Evolutionary conservation across 2,888 invertebrate genomes (phyloP).

Genomic region (Oscheius myriophilus): DNA sequence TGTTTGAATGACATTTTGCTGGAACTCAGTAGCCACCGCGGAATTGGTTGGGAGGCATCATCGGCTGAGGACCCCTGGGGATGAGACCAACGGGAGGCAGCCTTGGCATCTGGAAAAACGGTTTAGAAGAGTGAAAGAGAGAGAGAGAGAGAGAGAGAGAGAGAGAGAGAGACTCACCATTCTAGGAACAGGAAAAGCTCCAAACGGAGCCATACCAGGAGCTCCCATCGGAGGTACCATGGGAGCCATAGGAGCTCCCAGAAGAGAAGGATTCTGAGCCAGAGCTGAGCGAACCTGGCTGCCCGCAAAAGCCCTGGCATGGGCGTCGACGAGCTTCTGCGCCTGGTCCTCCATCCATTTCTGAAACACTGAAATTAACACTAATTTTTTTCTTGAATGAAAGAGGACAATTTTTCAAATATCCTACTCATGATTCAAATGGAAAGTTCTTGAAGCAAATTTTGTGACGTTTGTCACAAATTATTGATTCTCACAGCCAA

Average conservation of each 20-base stretch:
- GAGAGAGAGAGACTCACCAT: constrained; percentile 30
- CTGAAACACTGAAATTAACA: too few relatives aligned
- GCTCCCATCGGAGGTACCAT: constrained; percentile 14
- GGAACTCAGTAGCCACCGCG: constrained; percentile 18
- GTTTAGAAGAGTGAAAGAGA: too few relatives aligned
- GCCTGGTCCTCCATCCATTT: constrained; percentile 99
- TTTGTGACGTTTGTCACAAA: too few relatives aligned
- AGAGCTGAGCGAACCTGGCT: constrained; percentile 29
- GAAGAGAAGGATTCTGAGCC: constrained; percentile 28
- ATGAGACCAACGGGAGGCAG: constrained; percentile 16
- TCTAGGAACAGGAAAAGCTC: constrained; percentile 40
- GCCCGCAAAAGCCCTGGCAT: constrained; percentile 64
- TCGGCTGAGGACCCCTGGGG: constrained; percentile 25
- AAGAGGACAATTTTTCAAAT: too few relatives aligned
- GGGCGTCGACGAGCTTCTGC: constrained; percentile 90
- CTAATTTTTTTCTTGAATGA: too few relatives aligned
- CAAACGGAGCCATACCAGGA: constrained; percentile 14
- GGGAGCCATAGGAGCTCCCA: constrained; percentile 38
- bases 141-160: too few relatives aligned
- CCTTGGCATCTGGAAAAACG: constrained; percentile 4
- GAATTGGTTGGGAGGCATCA: constrained; percentile 25
- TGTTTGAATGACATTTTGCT: too few relatives aligned
- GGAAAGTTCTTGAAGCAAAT: too few relatives aligned
- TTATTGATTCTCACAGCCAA: too few relatives aligned
- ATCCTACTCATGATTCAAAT: too few relatives aligned